Evolutionary conservation across 2,113 vertebrate species (phyloP).

Genomic region (Pluvianellus socialis): DNA sequence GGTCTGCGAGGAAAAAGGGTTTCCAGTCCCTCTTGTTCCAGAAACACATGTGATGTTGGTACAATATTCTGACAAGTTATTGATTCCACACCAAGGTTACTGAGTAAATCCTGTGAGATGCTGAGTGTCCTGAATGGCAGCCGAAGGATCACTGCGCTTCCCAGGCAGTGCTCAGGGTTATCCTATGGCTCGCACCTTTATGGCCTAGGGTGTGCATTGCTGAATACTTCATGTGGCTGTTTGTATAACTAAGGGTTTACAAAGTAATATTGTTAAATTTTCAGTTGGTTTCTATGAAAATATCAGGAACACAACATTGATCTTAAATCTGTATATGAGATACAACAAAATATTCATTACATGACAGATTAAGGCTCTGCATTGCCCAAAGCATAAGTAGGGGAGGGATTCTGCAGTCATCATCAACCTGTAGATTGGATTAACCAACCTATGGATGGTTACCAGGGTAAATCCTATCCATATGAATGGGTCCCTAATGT

Average conservation of each 20-base stretch:
- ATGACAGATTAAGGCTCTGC: neutral
- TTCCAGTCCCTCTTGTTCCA: neutral
- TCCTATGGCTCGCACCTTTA: neutral
- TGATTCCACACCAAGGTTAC: neutral
- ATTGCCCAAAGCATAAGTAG: neutral
- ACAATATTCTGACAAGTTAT: neutral
- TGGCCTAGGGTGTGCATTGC: neutral
- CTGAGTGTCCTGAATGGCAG: neutral
- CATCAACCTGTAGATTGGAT: neutral
- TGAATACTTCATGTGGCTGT: neutral
- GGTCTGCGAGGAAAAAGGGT: neutral
- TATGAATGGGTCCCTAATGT: constrained; percentile 35
- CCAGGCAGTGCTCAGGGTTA: neutral
- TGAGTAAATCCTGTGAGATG: neutral
- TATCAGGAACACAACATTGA: neutral
- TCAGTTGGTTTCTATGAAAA: neutral
- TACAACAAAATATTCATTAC: neutral
- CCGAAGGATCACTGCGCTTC: neutral
- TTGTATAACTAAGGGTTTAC: neutral
- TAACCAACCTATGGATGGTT: neutral
- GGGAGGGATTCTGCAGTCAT: neutral
- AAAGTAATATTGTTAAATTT: neutral
- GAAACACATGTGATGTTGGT: neutral
- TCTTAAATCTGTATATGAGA: neutral
- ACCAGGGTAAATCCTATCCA: constrained; percentile 1